Conservation (phyloP, 2,797 vertebrate genomes). For the Melanotaenia parkinsoni region DNA sequence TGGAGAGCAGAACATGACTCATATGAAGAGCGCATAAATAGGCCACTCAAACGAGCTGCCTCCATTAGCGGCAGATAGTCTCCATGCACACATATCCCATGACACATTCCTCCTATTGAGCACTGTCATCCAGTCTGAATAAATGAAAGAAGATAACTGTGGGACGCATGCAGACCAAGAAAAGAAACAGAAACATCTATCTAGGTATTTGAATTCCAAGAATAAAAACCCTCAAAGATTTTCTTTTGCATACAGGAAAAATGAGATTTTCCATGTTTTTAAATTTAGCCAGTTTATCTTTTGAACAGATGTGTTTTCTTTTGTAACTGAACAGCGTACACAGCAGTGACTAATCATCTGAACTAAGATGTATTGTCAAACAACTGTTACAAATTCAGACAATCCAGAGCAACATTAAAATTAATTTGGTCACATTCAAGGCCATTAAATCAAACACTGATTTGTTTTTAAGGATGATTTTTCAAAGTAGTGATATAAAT, state of each 20-base stretch:
- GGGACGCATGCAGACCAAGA: conserved; percentile 36
- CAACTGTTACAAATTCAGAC: not conserved
- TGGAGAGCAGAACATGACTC: conserved; percentile 55
- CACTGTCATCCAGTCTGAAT: conserved; percentile 49
- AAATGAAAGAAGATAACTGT: conserved; percentile 60
- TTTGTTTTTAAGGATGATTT: not conserved
- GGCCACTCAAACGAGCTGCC: conserved; percentile 57
- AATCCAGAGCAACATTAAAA: not conserved
- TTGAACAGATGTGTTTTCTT: not conserved
- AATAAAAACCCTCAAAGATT: not conserved
- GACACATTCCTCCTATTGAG: conserved; percentile 56
- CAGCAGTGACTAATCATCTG: not conserved
- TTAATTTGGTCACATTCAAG: not conserved
- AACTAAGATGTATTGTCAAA: not conserved
- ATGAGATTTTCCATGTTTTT: not conserved
- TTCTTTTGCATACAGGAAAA: not conserved
- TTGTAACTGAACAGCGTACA: not conserved
- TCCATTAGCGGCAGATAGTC: conserved; percentile 56
- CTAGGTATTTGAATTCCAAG: conserved; percentile 6
- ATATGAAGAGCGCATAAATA: conserved; percentile 56
- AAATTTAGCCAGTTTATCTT: too few relatives aligned
- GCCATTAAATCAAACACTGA: not conserved
- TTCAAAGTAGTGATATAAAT: not conserved
- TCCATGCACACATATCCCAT: conserved; percentile 53
- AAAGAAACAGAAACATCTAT: conserved; percentile 20